Base-by-base conservation (phyloP, 2,888 invertebrate species). In the Oligia latruncula region DNA sequence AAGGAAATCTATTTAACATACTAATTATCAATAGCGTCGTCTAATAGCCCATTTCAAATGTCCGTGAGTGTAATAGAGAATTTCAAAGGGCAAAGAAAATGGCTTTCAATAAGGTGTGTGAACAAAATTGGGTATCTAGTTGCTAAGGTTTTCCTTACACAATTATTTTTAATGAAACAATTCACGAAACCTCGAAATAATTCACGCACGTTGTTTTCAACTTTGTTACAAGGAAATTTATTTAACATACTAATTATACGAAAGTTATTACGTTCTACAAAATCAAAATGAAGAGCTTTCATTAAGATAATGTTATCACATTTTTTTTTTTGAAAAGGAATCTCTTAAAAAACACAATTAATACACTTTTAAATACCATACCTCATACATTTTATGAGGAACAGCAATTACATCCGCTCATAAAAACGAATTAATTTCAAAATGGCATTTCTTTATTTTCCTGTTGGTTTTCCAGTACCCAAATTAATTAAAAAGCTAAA, bases 401-500 rank as follows among this genome's bases (percentile, higher is more conserved):
- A 71, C 40, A 43, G 64, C 71, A 76, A 84, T 84, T 83, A 75
- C 46, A 74, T 73, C 35, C 75, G 74, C 70, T 58, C 75, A 60
- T 83, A 83, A 83, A 83, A 86, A 72, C 29, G 52, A 79, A 78
- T 84, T 75, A 83, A 85, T 79, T 83, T 79, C 43, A 67, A 67
- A 83, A 83, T 67, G 52, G 52, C 71, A 60, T 75, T 68, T 15
- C 5, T 64, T 68, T 62, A 55, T 68, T 68, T 67, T 67, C 17
- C 8, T 35, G 17, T 9, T 68, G 40, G 64, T 66, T 55, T 46
- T 46, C 55, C 40, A 64, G 71, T 40, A 74, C 58, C 73, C 65
- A 78, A 65, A 86, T 73, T 83, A 87, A 88, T 83, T 79, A 86
- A 78, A 83, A 88, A 35, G 71, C 68, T 60, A 13, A 66, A 75